These are phyloP conservation scores for Drosophila colorata DNA, from an alignment of 2,888 invertebrate genomes.

Conservation along the genomic window DNA sequence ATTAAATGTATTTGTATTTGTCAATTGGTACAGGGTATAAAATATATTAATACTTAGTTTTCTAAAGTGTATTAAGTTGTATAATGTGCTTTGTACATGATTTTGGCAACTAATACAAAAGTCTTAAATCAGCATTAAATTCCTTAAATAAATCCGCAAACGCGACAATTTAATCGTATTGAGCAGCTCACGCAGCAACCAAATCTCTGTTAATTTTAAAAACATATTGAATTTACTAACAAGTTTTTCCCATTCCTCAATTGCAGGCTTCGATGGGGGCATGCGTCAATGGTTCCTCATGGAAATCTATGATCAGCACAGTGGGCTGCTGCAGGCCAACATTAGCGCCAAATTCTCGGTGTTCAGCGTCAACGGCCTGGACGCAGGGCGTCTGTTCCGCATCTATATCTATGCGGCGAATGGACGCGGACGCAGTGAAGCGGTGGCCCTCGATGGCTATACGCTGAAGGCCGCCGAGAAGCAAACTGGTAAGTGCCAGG, in stretches of 20 bases:
- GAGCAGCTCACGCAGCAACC: no score
- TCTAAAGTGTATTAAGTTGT: no score
- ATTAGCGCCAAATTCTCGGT: constrained; percentile 89
- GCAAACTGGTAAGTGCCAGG: constrained; percentile 88
- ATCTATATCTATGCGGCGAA: constrained; percentile 93
- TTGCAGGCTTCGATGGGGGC: constrained; percentile 90
- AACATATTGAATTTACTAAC: neutral
- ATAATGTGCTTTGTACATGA: no score
- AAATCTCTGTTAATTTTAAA: neutral
- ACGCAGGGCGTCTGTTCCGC: constrained; percentile 91
- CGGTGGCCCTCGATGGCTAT: constrained; percentile 89
- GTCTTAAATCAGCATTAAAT: no score
- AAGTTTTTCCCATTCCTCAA: neutral
- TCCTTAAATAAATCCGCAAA: no score
- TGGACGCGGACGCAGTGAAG: constrained; percentile 92
- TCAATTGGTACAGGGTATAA: no score
- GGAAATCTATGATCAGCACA: constrained; percentile 90
- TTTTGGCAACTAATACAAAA: no score
- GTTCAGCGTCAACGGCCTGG: constrained; percentile 91
- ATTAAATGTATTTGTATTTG: no score
- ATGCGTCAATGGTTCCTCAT: constrained; percentile 90
- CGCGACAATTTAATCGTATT: no score
- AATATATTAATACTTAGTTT: no score
- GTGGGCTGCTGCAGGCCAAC: constrained; percentile 88
- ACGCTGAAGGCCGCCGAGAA: constrained; percentile 91